Conservation (phyloP, 2,797 vertebrate genomes). For the Alauda arvensis region DNA sequence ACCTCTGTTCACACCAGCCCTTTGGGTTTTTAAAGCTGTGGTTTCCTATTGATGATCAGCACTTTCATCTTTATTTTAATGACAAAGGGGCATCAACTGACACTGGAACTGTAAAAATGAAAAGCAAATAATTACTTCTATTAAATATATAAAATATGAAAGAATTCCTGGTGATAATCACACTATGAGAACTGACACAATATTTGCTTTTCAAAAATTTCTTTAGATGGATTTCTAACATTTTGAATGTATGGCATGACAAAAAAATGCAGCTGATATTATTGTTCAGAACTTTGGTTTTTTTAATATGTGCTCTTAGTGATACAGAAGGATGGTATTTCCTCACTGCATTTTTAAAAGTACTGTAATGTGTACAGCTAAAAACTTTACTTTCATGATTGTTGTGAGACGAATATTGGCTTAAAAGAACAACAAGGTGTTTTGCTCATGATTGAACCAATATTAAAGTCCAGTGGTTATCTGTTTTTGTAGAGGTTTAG, state of each 20-base stretch:
- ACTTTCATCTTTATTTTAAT: constrained; percentile 93
- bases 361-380: constrained; percentile 18
- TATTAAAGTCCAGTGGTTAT: constrained; percentile 92
- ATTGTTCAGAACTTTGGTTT: constrained; percentile 30
- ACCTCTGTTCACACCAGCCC: constrained; percentile 95
- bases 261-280: constrained; percentile 28
- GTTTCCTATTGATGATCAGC: constrained; percentile 92
- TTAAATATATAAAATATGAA: constrained; percentile 75
- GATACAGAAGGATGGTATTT: not conserved
- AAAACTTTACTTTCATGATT: constrained; percentile 67
- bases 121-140: constrained; percentile 87
- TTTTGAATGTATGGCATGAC: constrained; percentile 9
- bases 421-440: constrained; percentile 73
- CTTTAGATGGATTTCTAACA: constrained; percentile 45
- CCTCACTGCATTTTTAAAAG: constrained; percentile 13
- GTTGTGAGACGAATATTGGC: constrained; percentile 35
- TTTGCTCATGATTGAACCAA: constrained; percentile 80
- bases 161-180: constrained; percentile 61
- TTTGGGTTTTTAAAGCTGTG: constrained; percentile 92
- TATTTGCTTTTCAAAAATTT: constrained; percentile 69
- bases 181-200: constrained; percentile 66
- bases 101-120: constrained; percentile 81
- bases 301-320: not conserved
- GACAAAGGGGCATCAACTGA: constrained; percentile 84
- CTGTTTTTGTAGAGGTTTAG: constrained; percentile 90